Base-by-base conservation (phyloP, 2,888 invertebrate species). In the Ectemnius lituratus region DNA sequence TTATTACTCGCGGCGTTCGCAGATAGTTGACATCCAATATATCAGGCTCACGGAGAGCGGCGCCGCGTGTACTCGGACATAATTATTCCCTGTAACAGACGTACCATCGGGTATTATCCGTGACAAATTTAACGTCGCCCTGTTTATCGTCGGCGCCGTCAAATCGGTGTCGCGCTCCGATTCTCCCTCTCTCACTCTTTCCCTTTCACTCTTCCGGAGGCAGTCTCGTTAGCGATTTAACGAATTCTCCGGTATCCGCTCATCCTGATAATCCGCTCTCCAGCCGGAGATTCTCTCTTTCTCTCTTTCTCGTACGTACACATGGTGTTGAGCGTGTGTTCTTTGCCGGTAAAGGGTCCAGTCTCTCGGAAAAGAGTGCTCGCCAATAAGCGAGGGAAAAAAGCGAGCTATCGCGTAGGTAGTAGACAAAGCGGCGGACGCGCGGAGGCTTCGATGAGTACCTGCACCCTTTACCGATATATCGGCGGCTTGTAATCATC, bases 111-210 rank as follows among this genome's bases (percentile, higher is more conserved):
- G 16, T 37, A 62, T 62, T 45, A 62, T 52, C 61, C 61, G 46
- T 46, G 61, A 62, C 71, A 59, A 71, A 62, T 65, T 63, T 72
- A 75, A 76, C 76, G 76, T 66, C 37, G 37, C 8, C 37, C 37
- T 37, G 37, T 37, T 37, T 37, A 37, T 37, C 37, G 37, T 37
- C 37, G 37, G 37, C 37, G 37, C 37, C 76, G 66, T 75, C 65
- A 64, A 75, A 75, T 75, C 75, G 70, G 67, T 63, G 67, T 75
- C 70, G 63, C 11, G 37, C 37, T 11, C 37, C 37, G 5, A 11
- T 6, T 37, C 37, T 23, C 23, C 23, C 23, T 2, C 23, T 23
- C 23, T 23, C 23, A 23, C 23, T 23, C 37, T 37, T 14, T 52
- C n/a, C 52, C 4, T 52, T 13, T 16, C 52, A 1, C 52, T 16